Percentiles rank a stretch among this genome's conserved stretches.
Evolutionary conservation across 2,888 invertebrate species (phyloP).

Genomic region (Athalia cordata): DNA sequence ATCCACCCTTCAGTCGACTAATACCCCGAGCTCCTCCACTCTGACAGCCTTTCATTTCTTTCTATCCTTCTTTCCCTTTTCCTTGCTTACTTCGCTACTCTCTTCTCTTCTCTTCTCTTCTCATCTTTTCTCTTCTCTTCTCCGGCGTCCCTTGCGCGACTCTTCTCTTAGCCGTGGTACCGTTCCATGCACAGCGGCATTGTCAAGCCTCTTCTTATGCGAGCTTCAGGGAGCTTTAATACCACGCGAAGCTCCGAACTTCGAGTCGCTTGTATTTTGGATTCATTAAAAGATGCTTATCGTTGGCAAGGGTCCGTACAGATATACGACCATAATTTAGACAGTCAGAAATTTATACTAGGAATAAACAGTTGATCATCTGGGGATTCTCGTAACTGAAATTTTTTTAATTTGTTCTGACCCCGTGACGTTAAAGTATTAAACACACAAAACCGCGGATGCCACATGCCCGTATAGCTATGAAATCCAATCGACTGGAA

Average conservation of each 20-base stretch:
- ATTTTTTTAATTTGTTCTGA: too few relatives aligned
- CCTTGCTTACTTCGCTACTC: constrained; percentile 36
- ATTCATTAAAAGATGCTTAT: constrained; percentile 25
- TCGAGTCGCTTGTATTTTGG: background rate
- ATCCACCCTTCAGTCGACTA: constrained; percentile 73
- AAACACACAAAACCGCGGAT: too few relatives aligned
- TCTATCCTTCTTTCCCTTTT: constrained; percentile 55
- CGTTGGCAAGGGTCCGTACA: background rate
- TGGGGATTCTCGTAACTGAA: too few relatives aligned
- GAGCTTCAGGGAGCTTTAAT: constrained; percentile 9
- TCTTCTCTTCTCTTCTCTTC: constrained; percentile 53
- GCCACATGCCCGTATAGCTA: too few relatives aligned
- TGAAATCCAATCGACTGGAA: too few relatives aligned
- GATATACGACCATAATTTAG: too few relatives aligned
- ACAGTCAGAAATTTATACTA: background rate
- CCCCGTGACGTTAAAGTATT: too few relatives aligned
- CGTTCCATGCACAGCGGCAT: constrained; percentile 44
- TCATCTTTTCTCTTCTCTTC: constrained; percentile 46
- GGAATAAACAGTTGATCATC: background rate
- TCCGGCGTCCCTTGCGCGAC: constrained; percentile 50
- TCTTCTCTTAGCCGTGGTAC: constrained; percentile 26
- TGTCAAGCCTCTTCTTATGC: constrained; percentile 27
- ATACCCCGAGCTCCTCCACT: constrained; percentile 65
- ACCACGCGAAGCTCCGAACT: constrained; percentile 15
- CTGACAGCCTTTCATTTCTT: constrained; percentile 70